phyloP scores from a whole-genome alignment of 1,140 invertebrate genomes.

The Drosophila repleta region DNA sequence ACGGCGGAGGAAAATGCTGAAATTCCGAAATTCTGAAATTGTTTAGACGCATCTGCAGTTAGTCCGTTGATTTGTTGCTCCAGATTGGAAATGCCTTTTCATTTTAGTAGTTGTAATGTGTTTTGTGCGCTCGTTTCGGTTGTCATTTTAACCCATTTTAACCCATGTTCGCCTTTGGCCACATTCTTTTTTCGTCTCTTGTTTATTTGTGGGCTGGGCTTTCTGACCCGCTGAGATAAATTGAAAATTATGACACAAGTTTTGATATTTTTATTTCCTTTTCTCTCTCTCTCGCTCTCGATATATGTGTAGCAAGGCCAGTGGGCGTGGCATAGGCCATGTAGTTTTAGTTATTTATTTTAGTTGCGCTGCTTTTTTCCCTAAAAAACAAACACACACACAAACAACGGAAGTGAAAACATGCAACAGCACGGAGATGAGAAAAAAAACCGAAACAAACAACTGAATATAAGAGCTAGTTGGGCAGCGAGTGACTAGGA shows the following conservation, averaged over 20 bases:
- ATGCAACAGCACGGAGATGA: conserved; percentile 20
- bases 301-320: conserved; percentile 39
- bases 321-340: conserved; percentile 18
- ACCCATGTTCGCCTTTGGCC: conserved; percentile 57
- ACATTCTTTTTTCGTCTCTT: conserved; percentile 29
- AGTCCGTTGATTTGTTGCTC: conserved; percentile 33
- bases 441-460: conserved; percentile 6
- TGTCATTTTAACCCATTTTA: conserved; percentile 78
- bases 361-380: conserved; percentile 2
- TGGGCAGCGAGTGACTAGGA: background rate
- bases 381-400: conserved; percentile 19
- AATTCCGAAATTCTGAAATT: conserved; percentile 43
- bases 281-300: too few species aligned
- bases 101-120: conserved; percentile 10
- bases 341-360: conserved; percentile 38
- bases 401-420: conserved; percentile 37
- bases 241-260: conserved; percentile 64
- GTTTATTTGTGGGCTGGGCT: conserved; percentile 64
- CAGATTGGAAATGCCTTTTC: conserved; percentile 2
- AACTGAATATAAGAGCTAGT: background rate
- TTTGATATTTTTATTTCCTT: conserved; percentile 35
- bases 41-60: conserved; percentile 52
- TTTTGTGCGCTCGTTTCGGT: conserved; percentile 50
- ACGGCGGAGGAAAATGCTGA: conserved; percentile 15
- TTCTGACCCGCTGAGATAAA: conserved; percentile 22